Evolutionary conservation across 2,888 invertebrate species (phyloP).

Genomic region (Phalangium opilio): DNA sequence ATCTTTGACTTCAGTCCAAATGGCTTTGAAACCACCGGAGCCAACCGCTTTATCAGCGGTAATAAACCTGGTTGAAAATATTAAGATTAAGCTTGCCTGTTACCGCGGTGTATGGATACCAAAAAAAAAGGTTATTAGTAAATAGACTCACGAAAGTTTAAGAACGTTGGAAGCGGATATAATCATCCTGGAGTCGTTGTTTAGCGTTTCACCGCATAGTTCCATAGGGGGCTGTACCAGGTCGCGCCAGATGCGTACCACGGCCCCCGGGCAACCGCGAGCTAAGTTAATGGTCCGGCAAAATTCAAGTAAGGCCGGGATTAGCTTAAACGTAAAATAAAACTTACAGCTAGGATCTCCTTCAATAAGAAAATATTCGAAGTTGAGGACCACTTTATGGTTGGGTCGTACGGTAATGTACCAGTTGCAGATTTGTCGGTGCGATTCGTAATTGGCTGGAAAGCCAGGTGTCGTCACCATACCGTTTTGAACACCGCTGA

Average conservation of each 20-base stretch:
- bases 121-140: not conserved
- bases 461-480: constrained; percentile 71
- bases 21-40: constrained; percentile 77
- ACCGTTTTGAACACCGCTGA: constrained; percentile 43
- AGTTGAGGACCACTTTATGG: constrained; percentile 75
- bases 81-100: not conserved
- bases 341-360: constrained; percentile 67
- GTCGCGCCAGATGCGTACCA: constrained; percentile 74
- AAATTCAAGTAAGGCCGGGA: no score
- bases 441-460: constrained; percentile 65
- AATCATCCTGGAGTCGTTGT: constrained; percentile 25
- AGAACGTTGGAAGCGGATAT: constrained; percentile 19
- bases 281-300: no score
- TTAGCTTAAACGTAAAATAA: not conserved
- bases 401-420: constrained; percentile 72
- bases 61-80: constrained; percentile 43
- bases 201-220: constrained; percentile 70
- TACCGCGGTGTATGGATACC: not conserved
- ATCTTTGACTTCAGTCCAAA: constrained; percentile 79
- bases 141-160: constrained; percentile 19
- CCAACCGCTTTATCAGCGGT: constrained; percentile 89
- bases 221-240: constrained; percentile 64
- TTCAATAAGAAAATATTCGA: constrained; percentile 82
- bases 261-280: constrained; percentile 78
- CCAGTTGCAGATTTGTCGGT: constrained; percentile 87